phyloP scores from a whole-genome alignment of 92 coral and sea anemone genomes.

The Ricordea florida region DNA sequence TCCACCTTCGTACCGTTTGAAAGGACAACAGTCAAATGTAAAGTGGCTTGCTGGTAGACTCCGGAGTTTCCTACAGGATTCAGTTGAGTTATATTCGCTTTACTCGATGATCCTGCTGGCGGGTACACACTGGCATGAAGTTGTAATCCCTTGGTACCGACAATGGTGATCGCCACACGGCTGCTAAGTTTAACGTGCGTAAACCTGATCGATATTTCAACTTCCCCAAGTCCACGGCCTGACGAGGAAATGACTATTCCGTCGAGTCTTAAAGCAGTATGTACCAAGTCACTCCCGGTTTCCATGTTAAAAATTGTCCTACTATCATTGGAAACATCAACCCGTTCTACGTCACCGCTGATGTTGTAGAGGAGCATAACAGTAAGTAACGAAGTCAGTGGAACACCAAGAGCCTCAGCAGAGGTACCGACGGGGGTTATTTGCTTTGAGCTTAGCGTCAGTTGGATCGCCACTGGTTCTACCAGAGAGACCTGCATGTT shows the following conservation, averaged over 20 bases:
- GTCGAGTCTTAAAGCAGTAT: background rate
- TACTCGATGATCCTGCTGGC: constrained; percentile 2
- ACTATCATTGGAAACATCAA: constrained; percentile 36
- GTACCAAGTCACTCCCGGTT: background rate
- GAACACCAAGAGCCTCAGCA: constrained; percentile 21
- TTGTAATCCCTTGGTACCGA: constrained; percentile 10
- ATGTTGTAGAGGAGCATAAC: constrained; percentile 32
- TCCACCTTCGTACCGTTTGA: constrained; percentile 39
- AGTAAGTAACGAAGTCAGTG: background rate
- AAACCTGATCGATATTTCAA: constrained; percentile 10
- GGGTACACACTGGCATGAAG: constrained; percentile 37
- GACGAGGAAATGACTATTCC: constrained; percentile 14
- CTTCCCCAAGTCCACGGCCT: constrained; percentile 26
- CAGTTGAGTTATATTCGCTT: constrained; percentile 10
- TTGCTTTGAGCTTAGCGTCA: background rate
- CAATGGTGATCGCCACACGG: constrained; percentile 11
- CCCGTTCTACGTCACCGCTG: constrained; percentile 15
- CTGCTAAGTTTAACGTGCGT: constrained; percentile 4
- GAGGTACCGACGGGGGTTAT: constrained; percentile 27
- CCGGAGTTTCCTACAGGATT: constrained; percentile 45
- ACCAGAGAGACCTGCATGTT: constrained; percentile 23
- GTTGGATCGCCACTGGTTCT: constrained; percentile 17
- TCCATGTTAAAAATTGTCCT: constrained; percentile 18
- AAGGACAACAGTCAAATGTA: constrained; percentile 5
- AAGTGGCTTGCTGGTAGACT: constrained; percentile 10